These are phyloP conservation scores for Merluccius polli DNA, from an alignment of 2,797 vertebrate species.

Conservation along the genomic window DNA sequence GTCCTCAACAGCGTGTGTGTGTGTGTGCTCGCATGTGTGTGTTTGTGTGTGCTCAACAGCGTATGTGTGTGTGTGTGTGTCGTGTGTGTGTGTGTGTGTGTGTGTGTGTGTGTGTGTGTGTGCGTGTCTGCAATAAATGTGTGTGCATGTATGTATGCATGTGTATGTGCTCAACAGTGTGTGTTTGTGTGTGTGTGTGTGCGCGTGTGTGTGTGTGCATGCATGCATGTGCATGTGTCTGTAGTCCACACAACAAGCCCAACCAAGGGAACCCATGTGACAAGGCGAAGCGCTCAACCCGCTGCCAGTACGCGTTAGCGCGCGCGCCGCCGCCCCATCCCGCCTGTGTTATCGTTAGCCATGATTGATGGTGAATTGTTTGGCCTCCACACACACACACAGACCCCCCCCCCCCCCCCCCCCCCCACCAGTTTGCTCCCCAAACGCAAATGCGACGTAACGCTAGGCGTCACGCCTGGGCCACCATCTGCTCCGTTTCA, in stretches of 20 bases:
- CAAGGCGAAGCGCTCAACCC: slow-evolving; percentile 30
- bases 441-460: slow-evolving; percentile 67
- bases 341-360: slow-evolving; percentile 57
- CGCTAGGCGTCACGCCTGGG: slow-evolving; percentile 43
- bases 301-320: slow-evolving; percentile 34
- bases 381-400: slow-evolving; percentile 51
- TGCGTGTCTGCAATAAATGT: too few relatives aligned
- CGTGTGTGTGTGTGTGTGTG: too few relatives aligned
- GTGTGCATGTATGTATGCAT: too few relatives aligned
- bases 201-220: too few relatives aligned
- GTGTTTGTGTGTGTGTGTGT: too few relatives aligned
- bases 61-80: too few relatives aligned
- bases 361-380: slow-evolving; percentile 73
- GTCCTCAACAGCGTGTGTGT: neutral
- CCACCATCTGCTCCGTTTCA: slow-evolving; percentile 64
- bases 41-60: too few relatives aligned
- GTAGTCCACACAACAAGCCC: slow-evolving; percentile 16
- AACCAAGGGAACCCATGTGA: slow-evolving; percentile 42
- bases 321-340: slow-evolving; percentile 5
- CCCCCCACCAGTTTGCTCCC: slow-evolving; percentile 4
- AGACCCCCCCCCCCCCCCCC: slow-evolving; percentile 33
- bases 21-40: too few relatives aligned
- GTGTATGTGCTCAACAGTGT: too few relatives aligned
- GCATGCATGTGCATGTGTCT: neutral
- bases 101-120: too few relatives aligned